Percentiles rank a stretch among this genome's conserved stretches.
These are phyloP conservation scores for Ciconia maguari DNA, from an alignment of 2,113 vertebrate genomes.

Conservation along the genomic window DNA sequence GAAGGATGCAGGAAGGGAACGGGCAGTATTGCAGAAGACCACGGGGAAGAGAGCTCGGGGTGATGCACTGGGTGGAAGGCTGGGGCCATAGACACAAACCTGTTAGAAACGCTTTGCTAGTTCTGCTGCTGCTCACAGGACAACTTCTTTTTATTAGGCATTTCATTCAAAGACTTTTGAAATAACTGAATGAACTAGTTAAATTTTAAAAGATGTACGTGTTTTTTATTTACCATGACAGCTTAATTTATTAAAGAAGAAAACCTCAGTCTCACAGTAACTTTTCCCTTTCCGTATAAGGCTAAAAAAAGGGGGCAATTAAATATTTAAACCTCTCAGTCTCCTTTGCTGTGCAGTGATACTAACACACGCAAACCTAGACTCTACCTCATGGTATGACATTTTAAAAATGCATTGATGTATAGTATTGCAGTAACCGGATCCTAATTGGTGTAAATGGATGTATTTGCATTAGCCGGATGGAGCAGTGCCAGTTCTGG, in stretches of 20 bases:
- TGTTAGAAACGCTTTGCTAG: not conserved
- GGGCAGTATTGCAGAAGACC: too few relatives aligned
- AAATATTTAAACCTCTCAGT: not conserved
- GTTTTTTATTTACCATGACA: not conserved
- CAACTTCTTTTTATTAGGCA: not conserved
- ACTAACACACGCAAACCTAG: not conserved
- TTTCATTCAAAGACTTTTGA: not conserved
- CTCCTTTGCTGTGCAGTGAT: not conserved
- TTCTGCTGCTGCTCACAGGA: not conserved
- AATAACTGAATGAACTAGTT: not conserved
- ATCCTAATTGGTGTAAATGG: not conserved
- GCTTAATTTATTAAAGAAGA: not conserved
- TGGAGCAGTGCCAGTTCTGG: not conserved
- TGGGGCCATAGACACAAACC: not conserved
- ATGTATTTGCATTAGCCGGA: not conserved
- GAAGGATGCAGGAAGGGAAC: not conserved
- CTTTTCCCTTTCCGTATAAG: not conserved
- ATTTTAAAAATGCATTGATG: not conserved
- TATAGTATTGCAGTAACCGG: not conserved
- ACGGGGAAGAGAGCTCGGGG: rapidly evolving
- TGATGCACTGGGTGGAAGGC: not conserved
- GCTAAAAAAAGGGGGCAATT: not conserved
- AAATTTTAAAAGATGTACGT: not conserved
- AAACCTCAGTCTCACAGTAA: not conserved
- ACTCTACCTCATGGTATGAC: not conserved